phyloP scores from a whole-genome alignment of 2,113 vertebrate genomes.

The Toxotes jaculatrix region DNA sequence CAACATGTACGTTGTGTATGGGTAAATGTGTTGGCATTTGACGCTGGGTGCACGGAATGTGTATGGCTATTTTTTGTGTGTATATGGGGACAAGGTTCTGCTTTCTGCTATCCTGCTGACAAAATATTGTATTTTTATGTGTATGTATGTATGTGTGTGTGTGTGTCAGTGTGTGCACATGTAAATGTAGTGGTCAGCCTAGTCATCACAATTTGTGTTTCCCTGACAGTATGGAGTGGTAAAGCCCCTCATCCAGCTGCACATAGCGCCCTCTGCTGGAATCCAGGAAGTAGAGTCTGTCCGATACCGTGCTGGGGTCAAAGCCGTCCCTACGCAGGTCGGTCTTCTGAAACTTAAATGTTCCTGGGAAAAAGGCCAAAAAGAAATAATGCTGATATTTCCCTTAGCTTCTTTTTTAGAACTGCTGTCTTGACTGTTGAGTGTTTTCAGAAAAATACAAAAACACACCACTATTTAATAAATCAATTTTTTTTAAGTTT shows the following conservation, averaged over 20 bases:
- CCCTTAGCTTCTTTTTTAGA: neutral
- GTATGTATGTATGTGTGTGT: slow-evolving; percentile 8
- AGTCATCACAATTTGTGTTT: slow-evolving; percentile 91
- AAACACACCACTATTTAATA: neutral
- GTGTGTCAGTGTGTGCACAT: slow-evolving; percentile 26
- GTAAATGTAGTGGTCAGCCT: slow-evolving; percentile 49
- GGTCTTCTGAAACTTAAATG: slow-evolving; percentile 96
- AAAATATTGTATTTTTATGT: slow-evolving; percentile 71
- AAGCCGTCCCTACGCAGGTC: slow-evolving; percentile 93
- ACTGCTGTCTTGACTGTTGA: no score
- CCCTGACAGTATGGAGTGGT: slow-evolving; percentile 88
- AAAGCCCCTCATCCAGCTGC: slow-evolving; percentile 83
- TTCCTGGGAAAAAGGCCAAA: slow-evolving; percentile 83
- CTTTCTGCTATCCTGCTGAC: slow-evolving; percentile 61
- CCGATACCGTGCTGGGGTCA: slow-evolving; percentile 85
- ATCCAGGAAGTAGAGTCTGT: slow-evolving; percentile 93
- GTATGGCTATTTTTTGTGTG: slow-evolving; percentile 64
- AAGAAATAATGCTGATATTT: neutral
- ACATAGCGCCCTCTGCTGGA: slow-evolving; percentile 88
- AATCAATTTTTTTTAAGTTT: neutral
- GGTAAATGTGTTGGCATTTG: slow-evolving; percentile 39
- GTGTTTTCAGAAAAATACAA: neutral
- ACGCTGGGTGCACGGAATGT: slow-evolving; percentile 21
- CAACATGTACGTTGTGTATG: slow-evolving; percentile 1
- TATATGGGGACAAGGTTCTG: slow-evolving; percentile 27